A percentile compares a stretch with the other conserved stretches of the same genome.
phyloP scores from a whole-genome alignment of 2,113 vertebrate genomes.

The Tinamus guttatus region DNA sequence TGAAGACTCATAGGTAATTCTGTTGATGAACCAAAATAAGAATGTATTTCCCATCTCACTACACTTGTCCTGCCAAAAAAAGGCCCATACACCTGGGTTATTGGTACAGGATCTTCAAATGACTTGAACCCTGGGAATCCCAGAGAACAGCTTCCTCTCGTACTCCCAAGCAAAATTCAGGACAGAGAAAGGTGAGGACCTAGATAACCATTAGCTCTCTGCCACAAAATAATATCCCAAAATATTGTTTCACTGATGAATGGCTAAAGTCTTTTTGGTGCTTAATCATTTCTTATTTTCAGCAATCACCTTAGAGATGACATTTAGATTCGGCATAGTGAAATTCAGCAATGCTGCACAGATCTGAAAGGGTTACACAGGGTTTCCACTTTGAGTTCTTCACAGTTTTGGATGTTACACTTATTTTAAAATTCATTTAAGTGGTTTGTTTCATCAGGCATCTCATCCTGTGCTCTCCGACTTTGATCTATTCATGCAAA shows the following conservation, averaged over 20 bases:
- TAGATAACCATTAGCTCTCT: not conserved
- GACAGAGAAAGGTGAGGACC: not conserved
- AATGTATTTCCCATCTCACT: not conserved
- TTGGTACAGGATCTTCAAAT: not conserved
- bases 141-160: not conserved
- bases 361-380: not conserved
- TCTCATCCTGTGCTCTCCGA: not conserved
- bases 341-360: not conserved
- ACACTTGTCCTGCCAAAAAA: not conserved
- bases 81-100: rapidly evolving
- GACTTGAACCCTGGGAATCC: not conserved
- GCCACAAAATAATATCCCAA: not conserved
- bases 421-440: slow-evolving; percentile 17
- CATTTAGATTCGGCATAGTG: not conserved
- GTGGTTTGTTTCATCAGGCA: not conserved
- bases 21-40: no score
- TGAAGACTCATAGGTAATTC: not conserved
- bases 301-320: not conserved
- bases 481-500: slow-evolving; percentile 8
- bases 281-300: not conserved
- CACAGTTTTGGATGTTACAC: not conserved
- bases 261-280: not conserved
- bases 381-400: not conserved
- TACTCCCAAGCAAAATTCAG: not conserved
- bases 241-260: not conserved